Conservation (phyloP, 1,140 invertebrate genomes). For the Drosophila ananassae region DNA sequence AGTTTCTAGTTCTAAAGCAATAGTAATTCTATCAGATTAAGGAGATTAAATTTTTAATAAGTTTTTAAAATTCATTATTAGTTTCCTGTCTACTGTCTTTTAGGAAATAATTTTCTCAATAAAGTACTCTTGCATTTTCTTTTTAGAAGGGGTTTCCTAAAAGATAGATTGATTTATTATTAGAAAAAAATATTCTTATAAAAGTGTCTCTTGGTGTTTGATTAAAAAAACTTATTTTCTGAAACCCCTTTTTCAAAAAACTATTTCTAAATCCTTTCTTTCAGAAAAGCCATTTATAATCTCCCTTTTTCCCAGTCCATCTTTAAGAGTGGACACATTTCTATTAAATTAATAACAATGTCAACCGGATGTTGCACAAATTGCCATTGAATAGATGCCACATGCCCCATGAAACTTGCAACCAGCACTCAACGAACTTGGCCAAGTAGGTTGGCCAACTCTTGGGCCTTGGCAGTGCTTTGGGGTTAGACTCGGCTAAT, state of each 20-base stretch:
- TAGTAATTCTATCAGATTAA: neutral
- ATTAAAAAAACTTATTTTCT: neutral
- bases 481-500: neutral
- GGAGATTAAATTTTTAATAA: neutral
- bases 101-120: too few species aligned
- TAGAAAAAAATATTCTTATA: too few species aligned
- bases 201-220: too few species aligned
- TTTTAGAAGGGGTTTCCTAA: too few species aligned
- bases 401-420: neutral
- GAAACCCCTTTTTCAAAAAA: neutral
- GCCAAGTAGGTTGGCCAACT: neutral
- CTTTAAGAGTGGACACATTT: too few species aligned
- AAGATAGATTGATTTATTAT: too few species aligned
- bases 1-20: neutral
- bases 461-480: neutral
- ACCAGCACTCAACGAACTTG: neutral
- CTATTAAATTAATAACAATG: neutral
- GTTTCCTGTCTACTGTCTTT: too few species aligned
- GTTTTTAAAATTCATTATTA: neutral
- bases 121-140: too few species aligned
- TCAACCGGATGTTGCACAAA: conserved; percentile 4
- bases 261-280: too few species aligned
- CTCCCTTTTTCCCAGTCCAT: too few species aligned
- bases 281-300: too few species aligned
- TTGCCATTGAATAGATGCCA: conserved; percentile 7